Evolutionary conservation across 1,140 invertebrate species (phyloP).

Genomic region (Geopemphigus sp.): DNA sequence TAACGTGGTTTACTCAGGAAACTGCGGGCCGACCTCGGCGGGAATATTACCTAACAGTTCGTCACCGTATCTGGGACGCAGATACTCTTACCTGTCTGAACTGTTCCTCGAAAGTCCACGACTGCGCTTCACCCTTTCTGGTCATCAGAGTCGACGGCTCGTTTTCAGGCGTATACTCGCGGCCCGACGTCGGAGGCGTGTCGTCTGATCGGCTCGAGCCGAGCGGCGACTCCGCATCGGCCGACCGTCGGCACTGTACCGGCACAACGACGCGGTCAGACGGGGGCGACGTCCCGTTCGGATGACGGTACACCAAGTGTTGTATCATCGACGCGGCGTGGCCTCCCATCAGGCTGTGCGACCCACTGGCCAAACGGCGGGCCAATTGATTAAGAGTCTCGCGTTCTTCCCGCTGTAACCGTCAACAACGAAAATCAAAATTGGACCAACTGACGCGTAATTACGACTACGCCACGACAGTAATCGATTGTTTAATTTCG

Average conservation of each 20-base stretch:
- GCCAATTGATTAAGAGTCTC: conserved; percentile 38
- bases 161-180: neutral
- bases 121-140: conserved; percentile 38
- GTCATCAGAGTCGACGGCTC: neutral
- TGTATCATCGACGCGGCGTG: conserved; percentile 25
- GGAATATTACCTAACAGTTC: too few species aligned
- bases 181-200: conserved; percentile 3
- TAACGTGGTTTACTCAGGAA: too few species aligned
- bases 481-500: too few species aligned
- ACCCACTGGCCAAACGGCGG: conserved; percentile 11
- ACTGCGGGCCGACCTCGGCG: too few species aligned
- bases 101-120: conserved; percentile 46
- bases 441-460: too few species aligned
- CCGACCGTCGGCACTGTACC: neutral
- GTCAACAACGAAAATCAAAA: neutral
- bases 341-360: conserved; percentile 17
- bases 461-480: too few species aligned
- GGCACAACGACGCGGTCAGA: neutral
- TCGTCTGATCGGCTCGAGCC: conserved; percentile 29
- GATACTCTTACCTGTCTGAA: conserved; percentile 21
- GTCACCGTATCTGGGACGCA: too few species aligned
- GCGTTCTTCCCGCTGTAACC: conserved; percentile 39
- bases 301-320: conserved; percentile 31
- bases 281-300: neutral
- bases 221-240: neutral